phyloP scores from a whole-genome alignment of 1,140 invertebrate species.

The Chironomus striatipennis region DNA sequence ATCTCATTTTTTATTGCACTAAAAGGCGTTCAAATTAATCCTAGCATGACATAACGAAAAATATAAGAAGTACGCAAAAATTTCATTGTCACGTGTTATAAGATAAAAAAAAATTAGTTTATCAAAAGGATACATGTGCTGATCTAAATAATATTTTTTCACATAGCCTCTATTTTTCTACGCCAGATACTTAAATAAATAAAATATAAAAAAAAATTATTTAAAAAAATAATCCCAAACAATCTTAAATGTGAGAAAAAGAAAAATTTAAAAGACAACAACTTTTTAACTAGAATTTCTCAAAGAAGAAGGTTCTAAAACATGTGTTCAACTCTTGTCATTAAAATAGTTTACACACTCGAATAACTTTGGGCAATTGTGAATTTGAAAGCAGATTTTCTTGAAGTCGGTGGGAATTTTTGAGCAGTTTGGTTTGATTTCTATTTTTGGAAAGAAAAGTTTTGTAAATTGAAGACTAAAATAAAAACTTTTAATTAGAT shows the following conservation, averaged over 20 bases:
- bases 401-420: too few relatives aligned
- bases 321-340: neutral
- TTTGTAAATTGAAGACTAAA: too few relatives aligned
- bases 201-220: too few relatives aligned
- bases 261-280: neutral
- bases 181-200: too few relatives aligned
- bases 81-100: neutral
- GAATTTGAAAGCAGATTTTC: too few relatives aligned
- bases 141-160: neutral
- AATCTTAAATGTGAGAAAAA: neutral
- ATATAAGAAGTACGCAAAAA: neutral
- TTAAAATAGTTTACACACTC: constrained; percentile 6
- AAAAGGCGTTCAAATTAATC: too few relatives aligned
- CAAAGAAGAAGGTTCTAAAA: neutral
- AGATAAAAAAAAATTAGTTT: neutral
- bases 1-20: too few relatives aligned
- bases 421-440: too few relatives aligned
- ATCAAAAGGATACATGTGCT: neutral
- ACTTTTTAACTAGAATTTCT: neutral
- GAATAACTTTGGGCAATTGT: constrained; percentile 6
- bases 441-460: too few relatives aligned
- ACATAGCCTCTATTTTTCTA: neutral
- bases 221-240: neutral
- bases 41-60: too few relatives aligned
- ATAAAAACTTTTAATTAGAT: too few relatives aligned